Base-by-base conservation (phyloP, 1,140 invertebrate genomes). In the Temnothorax curvispinosus region DNA sequence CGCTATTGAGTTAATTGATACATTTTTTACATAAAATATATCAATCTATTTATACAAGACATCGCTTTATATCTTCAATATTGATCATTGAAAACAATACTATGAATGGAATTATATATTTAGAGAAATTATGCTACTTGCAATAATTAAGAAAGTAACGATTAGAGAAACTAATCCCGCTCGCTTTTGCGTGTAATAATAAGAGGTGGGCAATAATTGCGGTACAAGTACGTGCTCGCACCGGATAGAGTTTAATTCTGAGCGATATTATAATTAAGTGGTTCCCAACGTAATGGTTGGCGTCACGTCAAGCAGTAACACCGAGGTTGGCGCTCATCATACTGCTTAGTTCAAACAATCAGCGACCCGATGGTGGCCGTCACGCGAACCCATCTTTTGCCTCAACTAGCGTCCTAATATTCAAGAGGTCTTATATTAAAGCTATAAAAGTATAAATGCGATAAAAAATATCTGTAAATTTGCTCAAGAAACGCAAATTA, bases 231-330 rank as follows among this genome's bases (percentile, higher is more conserved):
- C 94, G 93, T 94, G 93, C 93, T 93, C 93, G 94, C 94, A 91
- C 93, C 94, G 94, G 92, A 93, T 93, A 94, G 94, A 94, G 93
- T 94, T 95, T 95, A 94, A 95, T 94, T 95, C 93, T 92, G 89
- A 91, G 94, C 92, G 94, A 95, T 95, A 95, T 95, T 95, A 95
- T 95, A 95, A 95, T 95, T 95, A 95, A 95, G 94, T 95, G 93
- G 91, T 95, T 94, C 93, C 91, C 92, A 77, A 91, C 93, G 93
- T 95, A 95, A 95, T 95, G 94, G 94, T 88, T 89, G 93, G 92
- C 94, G 94, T 95, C 95, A 95, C 95, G 94, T 95, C 92, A 95
- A 94, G 93, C 92, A 90, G 88, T 92, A 91, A 89, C 89, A 88
- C 88, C 88, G 90, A 89, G 90, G 90, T 89, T 92, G 92, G 91